phyloP scores from a whole-genome alignment of 2,888 invertebrate genomes.

The Cataglyphis rosenhaueri region DNA sequence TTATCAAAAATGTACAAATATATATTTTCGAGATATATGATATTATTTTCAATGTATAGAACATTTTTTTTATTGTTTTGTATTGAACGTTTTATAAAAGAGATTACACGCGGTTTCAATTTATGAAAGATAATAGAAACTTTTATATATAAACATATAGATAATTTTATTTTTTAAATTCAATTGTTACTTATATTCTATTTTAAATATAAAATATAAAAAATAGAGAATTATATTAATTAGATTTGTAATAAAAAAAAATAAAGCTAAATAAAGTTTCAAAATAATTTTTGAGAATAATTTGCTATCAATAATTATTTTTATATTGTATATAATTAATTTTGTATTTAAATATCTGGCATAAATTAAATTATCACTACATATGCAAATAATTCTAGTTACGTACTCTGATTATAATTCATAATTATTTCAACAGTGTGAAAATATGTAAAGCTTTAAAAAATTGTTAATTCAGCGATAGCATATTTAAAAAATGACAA shows the following conservation, averaged over 20 bases:
- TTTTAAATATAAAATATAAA: slow-evolving; percentile 15
- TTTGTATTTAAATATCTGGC: neutral
- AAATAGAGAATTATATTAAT: slow-evolving; percentile 20
- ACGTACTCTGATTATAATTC: slow-evolving; percentile 19
- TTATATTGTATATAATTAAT: slow-evolving; percentile 4
- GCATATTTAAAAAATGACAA: neutral
- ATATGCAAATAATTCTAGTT: slow-evolving; percentile 18
- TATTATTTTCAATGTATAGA: neutral
- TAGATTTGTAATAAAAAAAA: slow-evolving; percentile 16
- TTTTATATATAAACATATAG: neutral
- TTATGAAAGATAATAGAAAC: neutral
- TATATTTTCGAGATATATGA: neutral
- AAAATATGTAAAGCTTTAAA: slow-evolving; percentile 7
- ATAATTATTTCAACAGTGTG: neutral
- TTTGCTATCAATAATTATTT: slow-evolving; percentile 18
- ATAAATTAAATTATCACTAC: neutral
- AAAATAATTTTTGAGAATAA: slow-evolving; percentile 28
- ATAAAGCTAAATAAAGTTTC: slow-evolving; percentile 13
- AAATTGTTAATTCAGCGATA: slow-evolving; percentile 10
- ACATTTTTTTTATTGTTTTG: neutral
- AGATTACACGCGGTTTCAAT: neutral
- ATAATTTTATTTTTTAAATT: neutral
- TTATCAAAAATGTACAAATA: neutral
- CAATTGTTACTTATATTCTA: neutral
- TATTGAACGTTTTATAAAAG: neutral